phyloP scores from a whole-genome alignment of 2,797 vertebrate species.

The Cygnus olor region DNA sequence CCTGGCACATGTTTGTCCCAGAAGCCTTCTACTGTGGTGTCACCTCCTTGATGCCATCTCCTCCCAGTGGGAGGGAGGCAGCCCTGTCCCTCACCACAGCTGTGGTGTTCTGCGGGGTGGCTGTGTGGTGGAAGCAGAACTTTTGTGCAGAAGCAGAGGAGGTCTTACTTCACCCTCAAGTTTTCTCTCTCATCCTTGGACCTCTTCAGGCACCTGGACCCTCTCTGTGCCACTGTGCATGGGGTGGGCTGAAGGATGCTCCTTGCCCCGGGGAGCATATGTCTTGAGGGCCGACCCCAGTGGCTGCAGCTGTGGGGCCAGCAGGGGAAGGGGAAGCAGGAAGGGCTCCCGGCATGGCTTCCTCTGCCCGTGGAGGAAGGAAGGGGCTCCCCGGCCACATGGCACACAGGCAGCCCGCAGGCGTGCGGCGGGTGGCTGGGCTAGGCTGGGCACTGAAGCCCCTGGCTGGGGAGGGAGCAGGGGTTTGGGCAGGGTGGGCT shows the following conservation, averaged over 20 bases:
- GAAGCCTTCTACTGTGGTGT: neutral
- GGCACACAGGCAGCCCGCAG: neutral
- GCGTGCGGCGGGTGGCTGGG: neutral
- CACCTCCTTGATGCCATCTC: neutral
- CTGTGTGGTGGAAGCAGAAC: neutral
- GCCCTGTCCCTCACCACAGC: neutral
- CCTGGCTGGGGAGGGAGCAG: too few species aligned
- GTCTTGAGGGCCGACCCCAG: neutral
- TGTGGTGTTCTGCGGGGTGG: too few species aligned
- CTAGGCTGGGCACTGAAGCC: too few species aligned
- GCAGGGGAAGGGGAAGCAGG: neutral
- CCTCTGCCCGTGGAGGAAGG: neutral
- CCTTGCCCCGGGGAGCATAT: rapidly evolving
- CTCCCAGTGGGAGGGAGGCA: neutral
- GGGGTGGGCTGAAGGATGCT: neutral
- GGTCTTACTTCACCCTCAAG: neutral
- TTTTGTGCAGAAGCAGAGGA: neutral
- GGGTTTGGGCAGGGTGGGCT: neutral
- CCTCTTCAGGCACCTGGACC: neutral
- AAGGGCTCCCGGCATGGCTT: neutral
- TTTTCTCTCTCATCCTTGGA: neutral
- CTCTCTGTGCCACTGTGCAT: rapidly evolving
- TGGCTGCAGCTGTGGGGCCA: neutral
- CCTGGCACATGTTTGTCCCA: neutral
- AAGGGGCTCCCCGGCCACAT: neutral